Evolutionary conservation across 2,113 vertebrate species (phyloP).

Genomic region (Xyliphius kryptos): DNA sequence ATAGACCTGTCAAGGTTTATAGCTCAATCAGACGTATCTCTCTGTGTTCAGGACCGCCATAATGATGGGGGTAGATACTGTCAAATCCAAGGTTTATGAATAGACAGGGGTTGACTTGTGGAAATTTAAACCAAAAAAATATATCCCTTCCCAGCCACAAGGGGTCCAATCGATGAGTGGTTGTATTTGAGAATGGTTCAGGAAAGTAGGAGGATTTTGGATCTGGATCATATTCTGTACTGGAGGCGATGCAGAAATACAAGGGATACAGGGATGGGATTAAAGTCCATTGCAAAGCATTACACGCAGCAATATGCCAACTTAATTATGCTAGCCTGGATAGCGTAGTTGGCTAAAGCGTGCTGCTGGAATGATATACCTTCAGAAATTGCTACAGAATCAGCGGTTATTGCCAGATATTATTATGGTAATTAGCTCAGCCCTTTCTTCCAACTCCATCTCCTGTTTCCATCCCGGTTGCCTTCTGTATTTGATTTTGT

Average conservation of each 20-base stretch:
- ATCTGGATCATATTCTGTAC: not conserved
- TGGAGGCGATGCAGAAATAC: not conserved
- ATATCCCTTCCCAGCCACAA: not conserved
- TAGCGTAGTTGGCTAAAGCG: too few relatives aligned
- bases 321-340: not conserved
- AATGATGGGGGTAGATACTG: not conserved
- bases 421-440: too few relatives aligned
- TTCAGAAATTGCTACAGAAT: too few relatives aligned
- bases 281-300: not conserved
- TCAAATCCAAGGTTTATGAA: not conserved
- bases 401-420: not conserved
- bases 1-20: conserved; percentile 9
- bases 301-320: not conserved
- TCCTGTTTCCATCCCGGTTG: too few relatives aligned
- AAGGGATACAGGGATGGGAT: not conserved
- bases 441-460: not conserved
- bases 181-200: not conserved
- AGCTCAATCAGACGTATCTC: conserved; percentile 1
- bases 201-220: not conserved
- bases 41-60: not conserved
- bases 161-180: not conserved
- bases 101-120: not conserved
- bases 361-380: too few relatives aligned
- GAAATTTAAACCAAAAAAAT: not conserved
- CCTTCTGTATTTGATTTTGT: too few relatives aligned